Evolutionary conservation across 2,888 invertebrate genomes (phyloP).

Genomic region (Sylvicola cinctus): DNA sequence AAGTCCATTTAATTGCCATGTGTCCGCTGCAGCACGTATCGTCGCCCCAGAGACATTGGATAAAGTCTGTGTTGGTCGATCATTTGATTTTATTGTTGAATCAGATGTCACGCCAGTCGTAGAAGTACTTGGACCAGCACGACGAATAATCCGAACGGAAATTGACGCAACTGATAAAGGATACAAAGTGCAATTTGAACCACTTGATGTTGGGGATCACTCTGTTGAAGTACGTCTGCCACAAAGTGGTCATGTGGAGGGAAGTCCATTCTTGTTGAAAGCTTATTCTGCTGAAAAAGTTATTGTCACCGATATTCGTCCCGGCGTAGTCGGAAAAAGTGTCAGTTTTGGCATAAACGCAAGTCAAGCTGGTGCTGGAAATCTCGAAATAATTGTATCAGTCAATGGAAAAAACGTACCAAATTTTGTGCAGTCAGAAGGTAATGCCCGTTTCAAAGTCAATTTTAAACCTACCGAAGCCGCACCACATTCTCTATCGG

Average conservation of each 20-base stretch:
- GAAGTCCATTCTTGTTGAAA: constrained; percentile 87
- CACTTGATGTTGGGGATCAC: constrained; percentile 82
- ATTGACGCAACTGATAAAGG: constrained; percentile 21
- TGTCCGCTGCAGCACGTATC: constrained; percentile 63
- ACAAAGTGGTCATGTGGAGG: constrained; percentile 66
- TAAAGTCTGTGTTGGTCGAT: constrained; percentile 69
- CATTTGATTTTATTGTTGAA: constrained; percentile 71
- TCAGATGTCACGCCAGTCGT: constrained; percentile 65
- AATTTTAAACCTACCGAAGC: constrained; percentile 94
- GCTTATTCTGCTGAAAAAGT: constrained; percentile 91
- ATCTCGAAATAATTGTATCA: constrained; percentile 92
- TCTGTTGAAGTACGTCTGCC: constrained; percentile 54
- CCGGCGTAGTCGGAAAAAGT: constrained; percentile 77
- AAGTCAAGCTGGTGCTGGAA: constrained; percentile 72
- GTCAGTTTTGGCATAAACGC: constrained; percentile 85
- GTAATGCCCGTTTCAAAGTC: constrained; percentile 82
- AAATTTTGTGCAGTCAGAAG: constrained; percentile 93
- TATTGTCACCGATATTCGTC: constrained; percentile 82
- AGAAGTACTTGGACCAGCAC: constrained; percentile 56
- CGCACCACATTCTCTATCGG: constrained; percentile 76
- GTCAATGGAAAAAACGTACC: constrained; percentile 93
- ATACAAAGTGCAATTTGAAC: constrained; percentile 51
- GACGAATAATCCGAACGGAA: constrained; percentile 49
- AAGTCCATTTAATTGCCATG: constrained; percentile 29
- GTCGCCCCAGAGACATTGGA: constrained; percentile 69